A percentile compares a stretch with the other conserved stretches of the same genome.
Conservation (phyloP, 2,797 vertebrate genomes). For the Leptodactylus fallax region DNA sequence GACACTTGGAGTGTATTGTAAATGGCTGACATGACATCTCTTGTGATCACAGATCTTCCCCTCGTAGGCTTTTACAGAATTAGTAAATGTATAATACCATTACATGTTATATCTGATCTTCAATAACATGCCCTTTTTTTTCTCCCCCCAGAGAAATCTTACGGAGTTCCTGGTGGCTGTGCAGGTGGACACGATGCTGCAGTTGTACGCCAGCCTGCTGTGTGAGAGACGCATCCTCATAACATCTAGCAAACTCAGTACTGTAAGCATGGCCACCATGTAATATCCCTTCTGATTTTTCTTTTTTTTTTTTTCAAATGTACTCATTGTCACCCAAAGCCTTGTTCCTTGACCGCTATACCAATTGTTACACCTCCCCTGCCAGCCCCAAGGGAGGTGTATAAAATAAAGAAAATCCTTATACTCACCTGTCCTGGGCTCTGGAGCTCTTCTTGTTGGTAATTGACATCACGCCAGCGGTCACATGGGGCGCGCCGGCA, state of each 20-base stretch:
- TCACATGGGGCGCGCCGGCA: no score
- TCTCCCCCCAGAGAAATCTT: conserved; percentile 83
- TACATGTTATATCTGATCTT: not conserved
- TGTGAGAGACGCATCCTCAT: conserved; percentile 89
- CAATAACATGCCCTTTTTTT: not conserved
- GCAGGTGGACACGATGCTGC: conserved; percentile 84
- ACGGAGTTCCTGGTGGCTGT: conserved; percentile 90
- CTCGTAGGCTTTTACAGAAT: no score
- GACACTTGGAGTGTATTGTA: not conserved
- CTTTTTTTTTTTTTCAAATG: no score
- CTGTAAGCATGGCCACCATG: conserved; percentile 74
- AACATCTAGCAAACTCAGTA: conserved; percentile 88
- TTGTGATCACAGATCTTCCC: not conserved
- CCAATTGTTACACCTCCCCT: no score
- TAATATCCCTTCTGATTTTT: not conserved
- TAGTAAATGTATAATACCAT: not conserved
- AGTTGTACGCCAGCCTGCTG: conserved; percentile 88
- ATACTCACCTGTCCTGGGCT: no score
- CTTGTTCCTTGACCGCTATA: no score
- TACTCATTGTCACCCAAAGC: no score
- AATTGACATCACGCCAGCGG: no score
- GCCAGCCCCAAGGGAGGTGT: no score
- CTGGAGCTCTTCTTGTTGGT: no score
- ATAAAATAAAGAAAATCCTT: no score
- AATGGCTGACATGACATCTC: not conserved